A percentile compares a stretch with the other conserved stretches of the same genome.
phyloP scores from a whole-genome alignment of 2,113 vertebrate species.

The Phoxinus phoxinus region DNA sequence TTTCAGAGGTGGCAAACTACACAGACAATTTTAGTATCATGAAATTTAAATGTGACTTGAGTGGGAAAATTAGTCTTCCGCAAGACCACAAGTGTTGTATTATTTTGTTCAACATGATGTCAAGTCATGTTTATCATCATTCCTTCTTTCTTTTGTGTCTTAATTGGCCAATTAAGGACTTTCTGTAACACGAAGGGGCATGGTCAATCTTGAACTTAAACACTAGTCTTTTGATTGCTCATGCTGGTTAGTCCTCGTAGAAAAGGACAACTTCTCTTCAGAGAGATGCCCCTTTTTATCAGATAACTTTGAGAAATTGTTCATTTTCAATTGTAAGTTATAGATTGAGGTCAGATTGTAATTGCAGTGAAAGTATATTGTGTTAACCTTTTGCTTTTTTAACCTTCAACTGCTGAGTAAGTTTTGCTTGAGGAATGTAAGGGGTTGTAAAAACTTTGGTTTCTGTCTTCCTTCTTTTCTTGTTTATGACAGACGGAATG shows the following conservation, averaged over 20 bases:
- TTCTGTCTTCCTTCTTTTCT: slow-evolving; percentile 1
- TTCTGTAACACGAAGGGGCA: not conserved
- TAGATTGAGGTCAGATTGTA: not conserved
- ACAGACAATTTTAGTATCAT: too few species aligned
- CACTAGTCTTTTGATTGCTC: not conserved
- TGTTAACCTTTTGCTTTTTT: not conserved
- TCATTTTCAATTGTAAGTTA: not conserved
- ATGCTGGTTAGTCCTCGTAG: not conserved
- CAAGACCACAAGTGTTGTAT: not conserved
- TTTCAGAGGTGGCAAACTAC: not conserved
- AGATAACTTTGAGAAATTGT: not conserved
- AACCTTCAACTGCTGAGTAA: not conserved
- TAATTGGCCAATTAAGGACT: not conserved
- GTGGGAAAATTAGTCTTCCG: not conserved
- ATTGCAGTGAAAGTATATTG: not conserved
- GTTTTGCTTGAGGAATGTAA: not conserved
- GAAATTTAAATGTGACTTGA: not conserved
- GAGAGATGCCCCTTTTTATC: not conserved
- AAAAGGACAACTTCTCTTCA: too few species aligned
- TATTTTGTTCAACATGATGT: not conserved
- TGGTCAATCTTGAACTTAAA: not conserved
- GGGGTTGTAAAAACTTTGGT: not conserved
- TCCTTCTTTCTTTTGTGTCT: not conserved
- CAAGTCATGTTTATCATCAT: not conserved
- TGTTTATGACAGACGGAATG: not conserved